Conservation (phyloP, 2,113 vertebrate genomes). For the Camelus dromedarius region DNA sequence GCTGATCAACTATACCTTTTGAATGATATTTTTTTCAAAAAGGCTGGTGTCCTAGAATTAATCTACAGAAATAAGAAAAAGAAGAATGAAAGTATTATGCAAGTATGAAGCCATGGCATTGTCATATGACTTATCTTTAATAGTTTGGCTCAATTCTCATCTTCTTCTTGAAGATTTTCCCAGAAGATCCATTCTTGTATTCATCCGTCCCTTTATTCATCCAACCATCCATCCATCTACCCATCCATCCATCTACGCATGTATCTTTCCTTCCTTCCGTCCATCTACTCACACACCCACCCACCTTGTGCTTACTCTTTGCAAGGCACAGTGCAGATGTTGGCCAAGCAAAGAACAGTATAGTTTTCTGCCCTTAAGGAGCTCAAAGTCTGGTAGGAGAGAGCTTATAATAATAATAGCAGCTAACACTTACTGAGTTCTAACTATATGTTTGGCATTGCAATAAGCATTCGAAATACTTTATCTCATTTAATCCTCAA, state of each 20-base stretch:
- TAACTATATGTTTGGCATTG: background rate
- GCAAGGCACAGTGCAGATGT: background rate
- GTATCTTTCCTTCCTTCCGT: background rate
- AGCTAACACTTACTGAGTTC: background rate
- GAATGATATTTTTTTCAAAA: background rate
- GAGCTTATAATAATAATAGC: conserved; percentile 4
- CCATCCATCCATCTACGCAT: background rate
- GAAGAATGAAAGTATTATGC: background rate
- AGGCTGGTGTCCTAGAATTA: background rate
- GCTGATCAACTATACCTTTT: background rate
- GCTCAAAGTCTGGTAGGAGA: background rate
- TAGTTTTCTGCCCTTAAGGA: background rate
- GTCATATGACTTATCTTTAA: background rate
- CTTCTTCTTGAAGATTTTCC: background rate
- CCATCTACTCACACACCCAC: too few relatives aligned
- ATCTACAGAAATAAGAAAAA: conserved; percentile 16
- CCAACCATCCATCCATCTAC: background rate
- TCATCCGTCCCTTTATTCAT: background rate
- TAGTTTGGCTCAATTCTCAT: conserved; percentile 9
- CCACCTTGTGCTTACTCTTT: background rate
- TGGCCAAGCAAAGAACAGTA: background rate
- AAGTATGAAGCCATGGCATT: background rate
- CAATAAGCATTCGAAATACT: background rate
- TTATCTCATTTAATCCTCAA: conserved; percentile 33
- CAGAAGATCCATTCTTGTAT: background rate